Percentiles rank a stretch among this genome's conserved stretches.
Conservation (phyloP, 2,797 vertebrate genomes). For the Craterocephalus amniculus region DNA sequence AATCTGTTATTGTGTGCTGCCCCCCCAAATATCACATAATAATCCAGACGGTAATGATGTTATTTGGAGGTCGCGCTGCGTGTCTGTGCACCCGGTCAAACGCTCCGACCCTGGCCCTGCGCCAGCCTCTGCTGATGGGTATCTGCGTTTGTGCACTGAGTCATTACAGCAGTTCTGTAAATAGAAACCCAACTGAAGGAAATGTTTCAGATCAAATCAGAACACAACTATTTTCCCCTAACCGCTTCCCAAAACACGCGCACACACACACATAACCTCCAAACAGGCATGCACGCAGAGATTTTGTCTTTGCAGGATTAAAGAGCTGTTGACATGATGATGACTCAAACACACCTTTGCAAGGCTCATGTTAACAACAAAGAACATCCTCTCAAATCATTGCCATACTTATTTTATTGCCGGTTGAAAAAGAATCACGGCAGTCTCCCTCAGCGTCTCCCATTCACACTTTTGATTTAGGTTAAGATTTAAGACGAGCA, state of each 20-base stretch:
- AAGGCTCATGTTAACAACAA: constrained; percentile 15
- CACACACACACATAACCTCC: constrained; percentile 29
- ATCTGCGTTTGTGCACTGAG: constrained; percentile 73
- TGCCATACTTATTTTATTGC: constrained; percentile 28
- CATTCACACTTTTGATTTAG: constrained; percentile 59
- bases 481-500: constrained; percentile 47
- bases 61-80: constrained; percentile 46
- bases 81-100: constrained; percentile 38
- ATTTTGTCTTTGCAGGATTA: constrained; percentile 53
- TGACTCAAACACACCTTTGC: constrained; percentile 40
- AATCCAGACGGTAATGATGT: constrained; percentile 26
- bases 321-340: constrained; percentile 52
- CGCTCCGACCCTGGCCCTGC: constrained; percentile 48
- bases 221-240: constrained; percentile 65
- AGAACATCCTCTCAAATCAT: constrained; percentile 21
- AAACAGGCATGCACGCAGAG: constrained; percentile 16
- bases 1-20: constrained; percentile 3
- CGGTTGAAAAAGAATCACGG: constrained; percentile 22
- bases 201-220: constrained; percentile 77
- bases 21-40: neutral
- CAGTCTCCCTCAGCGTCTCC: constrained; percentile 17
- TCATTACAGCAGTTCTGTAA: constrained; percentile 79
- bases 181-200: constrained; percentile 78
- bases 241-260: constrained; percentile 71
- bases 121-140: constrained; percentile 72